Conservation (phyloP, 2,113 vertebrate genomes). For the human region DNA sequence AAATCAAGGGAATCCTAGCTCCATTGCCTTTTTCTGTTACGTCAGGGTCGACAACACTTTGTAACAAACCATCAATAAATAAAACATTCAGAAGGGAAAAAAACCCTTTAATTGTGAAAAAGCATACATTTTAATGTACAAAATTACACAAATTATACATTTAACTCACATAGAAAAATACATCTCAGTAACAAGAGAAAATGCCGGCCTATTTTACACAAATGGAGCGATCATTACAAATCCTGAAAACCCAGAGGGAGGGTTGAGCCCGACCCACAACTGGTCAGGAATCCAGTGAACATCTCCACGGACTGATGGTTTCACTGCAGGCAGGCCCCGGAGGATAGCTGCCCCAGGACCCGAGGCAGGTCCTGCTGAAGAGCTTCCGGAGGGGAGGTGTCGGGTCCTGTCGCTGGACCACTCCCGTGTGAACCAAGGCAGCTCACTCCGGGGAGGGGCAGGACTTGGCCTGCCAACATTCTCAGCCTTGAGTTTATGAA, state of each 20-base stretch:
- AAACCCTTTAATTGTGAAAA: conserved; percentile 82
- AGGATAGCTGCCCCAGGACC: not conserved
- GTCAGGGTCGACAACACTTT: not conserved
- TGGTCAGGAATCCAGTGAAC: not conserved
- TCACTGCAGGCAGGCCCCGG: not conserved
- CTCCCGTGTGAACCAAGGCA: not conserved
- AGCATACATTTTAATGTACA: conserved; percentile 85
- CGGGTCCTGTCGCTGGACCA: not conserved
- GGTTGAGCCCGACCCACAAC: conserved; percentile 51
- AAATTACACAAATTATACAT: conserved; percentile 88
- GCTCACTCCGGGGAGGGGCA: not conserved
- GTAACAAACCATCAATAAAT: conserved; percentile 26
- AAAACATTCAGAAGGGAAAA: conserved; percentile 38
- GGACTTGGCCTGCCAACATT: not conserved
- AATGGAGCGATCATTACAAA: conserved; percentile 74
- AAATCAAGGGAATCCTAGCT: not conserved
- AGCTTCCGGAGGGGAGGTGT: not conserved
- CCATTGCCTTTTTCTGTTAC: not conserved
- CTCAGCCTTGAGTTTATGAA: not conserved
- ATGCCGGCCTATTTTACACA: conserved; percentile 79
- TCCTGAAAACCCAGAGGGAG: conserved; percentile 70
- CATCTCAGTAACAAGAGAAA: conserved; percentile 85
- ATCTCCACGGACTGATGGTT: not conserved
- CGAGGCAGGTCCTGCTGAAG: not conserved
- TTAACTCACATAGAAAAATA: conserved; percentile 88